Conservation (phyloP, 2,888 invertebrate genomes). For the Eilema caniola region DNA sequence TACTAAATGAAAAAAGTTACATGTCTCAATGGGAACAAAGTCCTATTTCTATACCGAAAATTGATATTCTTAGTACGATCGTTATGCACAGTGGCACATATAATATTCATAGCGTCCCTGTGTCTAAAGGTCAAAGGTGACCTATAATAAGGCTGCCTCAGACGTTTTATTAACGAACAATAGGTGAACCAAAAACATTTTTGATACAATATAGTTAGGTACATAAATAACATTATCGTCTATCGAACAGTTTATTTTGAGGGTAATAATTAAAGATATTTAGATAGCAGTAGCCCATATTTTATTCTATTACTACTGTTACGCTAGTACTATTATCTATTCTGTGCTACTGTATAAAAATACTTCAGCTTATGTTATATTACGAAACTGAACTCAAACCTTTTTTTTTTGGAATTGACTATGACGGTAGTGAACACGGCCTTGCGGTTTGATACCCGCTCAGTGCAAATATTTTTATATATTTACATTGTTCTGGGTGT, state of each 20-base stretch:
- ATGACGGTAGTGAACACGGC: too few relatives aligned
- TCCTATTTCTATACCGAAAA: conserved; percentile 13
- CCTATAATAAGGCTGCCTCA: conserved; percentile 3
- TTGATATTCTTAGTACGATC: conserved; percentile 10
- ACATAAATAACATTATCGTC: background rate
- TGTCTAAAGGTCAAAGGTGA: conserved; percentile 10
- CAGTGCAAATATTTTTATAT: too few relatives aligned
- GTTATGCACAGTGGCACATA: conserved; percentile 1
- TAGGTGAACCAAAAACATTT: background rate
- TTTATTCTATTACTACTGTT: too few relatives aligned
- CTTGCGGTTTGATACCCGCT: too few relatives aligned
- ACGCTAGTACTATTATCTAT: too few relatives aligned
- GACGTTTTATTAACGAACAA: background rate
- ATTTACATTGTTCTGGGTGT: too few relatives aligned
- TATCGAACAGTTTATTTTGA: background rate
- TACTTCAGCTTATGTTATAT: too few relatives aligned
- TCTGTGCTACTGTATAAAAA: too few relatives aligned
- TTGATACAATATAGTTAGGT: background rate
- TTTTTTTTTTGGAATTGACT: too few relatives aligned
- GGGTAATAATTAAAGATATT: background rate
- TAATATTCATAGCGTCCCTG: conserved; percentile 16
- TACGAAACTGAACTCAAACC: too few relatives aligned
- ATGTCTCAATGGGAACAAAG: background rate
- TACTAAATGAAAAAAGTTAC: background rate
- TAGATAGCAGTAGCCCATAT: too few relatives aligned